These are phyloP conservation scores for Helicoverpa zea DNA, from an alignment of 1,140 invertebrate species.

Conservation along the genomic window DNA sequence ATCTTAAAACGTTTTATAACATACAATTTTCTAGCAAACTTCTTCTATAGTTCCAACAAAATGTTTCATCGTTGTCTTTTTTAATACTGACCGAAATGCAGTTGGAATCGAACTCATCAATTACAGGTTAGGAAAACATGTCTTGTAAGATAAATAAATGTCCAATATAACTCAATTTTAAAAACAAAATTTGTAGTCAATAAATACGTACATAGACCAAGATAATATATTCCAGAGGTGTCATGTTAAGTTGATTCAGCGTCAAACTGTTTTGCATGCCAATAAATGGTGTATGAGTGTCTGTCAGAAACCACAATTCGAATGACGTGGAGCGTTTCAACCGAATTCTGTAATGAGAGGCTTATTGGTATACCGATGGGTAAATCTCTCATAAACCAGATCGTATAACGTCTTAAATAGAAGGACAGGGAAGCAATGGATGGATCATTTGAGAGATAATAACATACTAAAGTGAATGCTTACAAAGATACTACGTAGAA, in stretches of 20 bases:
- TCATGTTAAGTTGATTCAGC: constrained; percentile 40
- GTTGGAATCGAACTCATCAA: no score
- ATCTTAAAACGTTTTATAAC: neutral
- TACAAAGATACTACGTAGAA: no score
- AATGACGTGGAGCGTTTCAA: constrained; percentile 40
- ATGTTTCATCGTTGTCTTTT: no score
- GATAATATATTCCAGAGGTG: constrained; percentile 19
- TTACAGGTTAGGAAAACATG: neutral
- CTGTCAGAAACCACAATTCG: constrained; percentile 37
- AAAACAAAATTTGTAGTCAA: neutral
- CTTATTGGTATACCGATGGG: constrained; percentile 37
- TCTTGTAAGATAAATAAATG: neutral
- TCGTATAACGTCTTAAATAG: no score
- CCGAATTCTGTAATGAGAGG: constrained; percentile 58
- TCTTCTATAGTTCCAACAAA: no score
- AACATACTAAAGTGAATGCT: no score
- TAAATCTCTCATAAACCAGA: constrained; percentile 57
- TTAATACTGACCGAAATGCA: no score
- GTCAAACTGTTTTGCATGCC: constrained; percentile 43
- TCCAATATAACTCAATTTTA: neutral
- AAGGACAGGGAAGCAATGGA: no score
- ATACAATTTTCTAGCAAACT: neutral
- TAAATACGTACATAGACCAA: constrained; percentile 2
- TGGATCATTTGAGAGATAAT: no score
- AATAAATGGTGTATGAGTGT: constrained; percentile 27